phyloP scores from a whole-genome alignment of 2,888 invertebrate species.

The Melipona beecheii region DNA sequence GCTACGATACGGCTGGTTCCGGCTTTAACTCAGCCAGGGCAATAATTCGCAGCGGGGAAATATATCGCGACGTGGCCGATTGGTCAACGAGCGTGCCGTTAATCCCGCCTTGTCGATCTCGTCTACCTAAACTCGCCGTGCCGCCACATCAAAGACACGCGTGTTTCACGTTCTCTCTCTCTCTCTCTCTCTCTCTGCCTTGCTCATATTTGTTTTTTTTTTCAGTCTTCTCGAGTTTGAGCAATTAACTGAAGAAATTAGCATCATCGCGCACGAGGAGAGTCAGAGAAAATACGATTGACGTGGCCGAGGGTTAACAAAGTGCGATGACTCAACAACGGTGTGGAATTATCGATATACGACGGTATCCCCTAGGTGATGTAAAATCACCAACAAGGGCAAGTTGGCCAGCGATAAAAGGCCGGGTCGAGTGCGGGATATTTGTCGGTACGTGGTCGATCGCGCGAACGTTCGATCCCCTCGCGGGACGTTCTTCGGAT shows the following conservation, averaged over 20 bases:
- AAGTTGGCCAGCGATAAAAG: not conserved
- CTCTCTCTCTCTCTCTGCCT: not conserved
- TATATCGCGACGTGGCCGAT: slow-evolving; percentile 49
- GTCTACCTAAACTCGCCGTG: not conserved
- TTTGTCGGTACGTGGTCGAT: not conserved
- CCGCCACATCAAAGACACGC: slow-evolving; percentile 3
- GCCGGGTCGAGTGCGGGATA: not conserved
- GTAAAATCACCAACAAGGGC: not conserved
- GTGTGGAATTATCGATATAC: slow-evolving; percentile 10
- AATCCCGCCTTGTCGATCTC: slow-evolving; percentile 55
- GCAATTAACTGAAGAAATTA: slow-evolving; percentile 22
- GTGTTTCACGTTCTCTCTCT: not conserved
- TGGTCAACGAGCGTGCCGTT: slow-evolving; percentile 44
- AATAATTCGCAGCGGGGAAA: slow-evolving; percentile 55
- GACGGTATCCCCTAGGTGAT: not conserved
- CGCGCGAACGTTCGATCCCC: not conserved
- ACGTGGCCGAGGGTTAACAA: slow-evolving; percentile 18
- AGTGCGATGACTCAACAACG: slow-evolving; percentile 11
- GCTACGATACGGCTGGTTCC: slow-evolving; percentile 63
- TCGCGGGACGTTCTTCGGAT: slow-evolving; percentile 12
- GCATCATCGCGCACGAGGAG: too few relatives aligned
- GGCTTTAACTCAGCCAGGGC: slow-evolving; percentile 50
- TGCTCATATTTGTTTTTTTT: not conserved
- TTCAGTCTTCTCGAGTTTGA: not conserved
- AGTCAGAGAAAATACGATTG: not conserved